Percentiles rank a stretch among this genome's conserved stretches.
Conservation (phyloP, 2,888 invertebrate genomes). For the Eilema griseolum region DNA sequence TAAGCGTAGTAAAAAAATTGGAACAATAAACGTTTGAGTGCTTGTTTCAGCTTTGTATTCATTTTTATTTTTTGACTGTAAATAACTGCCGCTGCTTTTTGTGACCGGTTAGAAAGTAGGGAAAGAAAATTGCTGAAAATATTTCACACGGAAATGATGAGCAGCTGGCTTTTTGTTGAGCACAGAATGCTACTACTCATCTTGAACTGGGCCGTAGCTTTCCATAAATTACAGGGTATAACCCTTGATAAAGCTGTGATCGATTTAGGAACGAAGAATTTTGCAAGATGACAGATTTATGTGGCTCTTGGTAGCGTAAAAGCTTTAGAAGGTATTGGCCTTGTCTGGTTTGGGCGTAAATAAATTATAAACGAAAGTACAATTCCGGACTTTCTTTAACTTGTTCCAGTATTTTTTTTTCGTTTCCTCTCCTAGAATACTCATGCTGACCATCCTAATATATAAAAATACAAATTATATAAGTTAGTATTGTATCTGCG, state of each 20-base stretch:
- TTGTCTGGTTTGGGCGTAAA: background rate
- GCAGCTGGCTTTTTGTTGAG: background rate
- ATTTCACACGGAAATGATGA: background rate
- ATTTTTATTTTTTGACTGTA: background rate
- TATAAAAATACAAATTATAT: background rate
- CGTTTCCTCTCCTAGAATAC: too few relatives aligned
- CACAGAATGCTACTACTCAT: background rate
- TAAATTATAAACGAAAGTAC: background rate
- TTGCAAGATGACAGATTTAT: constrained; percentile 1
- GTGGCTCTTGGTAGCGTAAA: background rate
- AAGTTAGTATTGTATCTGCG: background rate
- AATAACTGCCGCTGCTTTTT: background rate
- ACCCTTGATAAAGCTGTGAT: constrained; percentile 5
- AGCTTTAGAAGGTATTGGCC: background rate
- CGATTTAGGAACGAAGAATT: background rate
- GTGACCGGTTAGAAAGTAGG: background rate
- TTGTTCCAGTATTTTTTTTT: background rate
- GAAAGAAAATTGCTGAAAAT: background rate
- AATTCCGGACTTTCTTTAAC: background rate
- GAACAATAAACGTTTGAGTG: background rate
- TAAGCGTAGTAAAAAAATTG: background rate
- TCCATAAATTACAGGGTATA: background rate
- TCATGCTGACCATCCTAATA: background rate
- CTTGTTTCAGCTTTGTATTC: background rate
- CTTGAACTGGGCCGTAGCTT: background rate